Base-by-base conservation (phyloP, 2,888 invertebrate species). In the Cephus rjabovi region DNA sequence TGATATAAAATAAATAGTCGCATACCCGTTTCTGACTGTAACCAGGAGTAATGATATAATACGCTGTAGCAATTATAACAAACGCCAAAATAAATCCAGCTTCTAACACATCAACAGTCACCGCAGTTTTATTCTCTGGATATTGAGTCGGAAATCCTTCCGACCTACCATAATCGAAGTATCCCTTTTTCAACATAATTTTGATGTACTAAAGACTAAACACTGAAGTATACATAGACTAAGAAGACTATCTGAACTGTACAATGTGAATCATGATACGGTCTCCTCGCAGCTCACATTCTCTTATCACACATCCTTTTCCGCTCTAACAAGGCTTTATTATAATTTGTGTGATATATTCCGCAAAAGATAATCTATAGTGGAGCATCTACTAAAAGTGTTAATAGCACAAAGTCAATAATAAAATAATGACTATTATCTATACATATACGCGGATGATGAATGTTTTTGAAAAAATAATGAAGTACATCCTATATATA, bases 71-170 rank as follows among this genome's bases (percentile, higher is more conserved):
- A 34, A 93, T 77, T 78, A 92, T 91, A 23, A 92, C 74, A 83
- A 92, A 92, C 9, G 91, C 88, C 3, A 87, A 81, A 35, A 93
- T 89, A 69, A 93, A 87, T 23, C 92, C 92, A 3, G 89, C 89
- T 82, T 92, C 92, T n/a, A 92, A 81, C n/a, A 93, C 89, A 83
- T 93, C 93, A 0, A 92, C 89, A 3, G 91, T 91, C 23, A 92
- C 93, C 2, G 93, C 86, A 3, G 91, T 91, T 77, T 89, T 87
- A 80, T 91, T 86, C 74, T 89, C 83, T 0, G 82, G 80, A 82
- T 92, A 93, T 80, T 89, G 89, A 0, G 92, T 89, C 1, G 93
- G 93, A 84, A 91, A 92, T 3, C 90, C 89, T 79, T 92, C 92
- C 1, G 80, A 75, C 79, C 92, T 87, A 4, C 80, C 82, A 15